phyloP scores from a whole-genome alignment of 2,113 vertebrate genomes.

The Mionectes macconnelli region DNA sequence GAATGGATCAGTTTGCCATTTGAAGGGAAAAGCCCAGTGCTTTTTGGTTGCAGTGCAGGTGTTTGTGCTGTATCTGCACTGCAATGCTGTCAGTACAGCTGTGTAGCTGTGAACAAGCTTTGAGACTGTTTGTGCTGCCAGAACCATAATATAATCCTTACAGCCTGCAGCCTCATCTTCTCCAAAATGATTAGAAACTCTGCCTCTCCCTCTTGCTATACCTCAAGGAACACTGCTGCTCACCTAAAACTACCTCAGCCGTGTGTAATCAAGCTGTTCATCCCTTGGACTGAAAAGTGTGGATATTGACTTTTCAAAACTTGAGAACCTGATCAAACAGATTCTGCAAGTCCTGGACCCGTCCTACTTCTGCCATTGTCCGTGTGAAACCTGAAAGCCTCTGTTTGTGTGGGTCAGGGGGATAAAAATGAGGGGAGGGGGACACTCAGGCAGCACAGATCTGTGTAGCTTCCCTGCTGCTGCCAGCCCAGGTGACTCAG shows the following conservation, averaged over 20 bases:
- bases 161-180: background rate
- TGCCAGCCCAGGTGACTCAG: constrained; percentile 25
- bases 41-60: background rate
- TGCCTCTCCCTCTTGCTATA: background rate
- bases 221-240: background rate
- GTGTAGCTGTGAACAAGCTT: background rate
- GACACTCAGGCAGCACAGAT: background rate
- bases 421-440: background rate
- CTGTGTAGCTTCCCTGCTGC: background rate
- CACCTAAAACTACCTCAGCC: background rate
- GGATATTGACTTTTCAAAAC: background rate
- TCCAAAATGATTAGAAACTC: background rate
- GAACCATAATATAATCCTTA: background rate
- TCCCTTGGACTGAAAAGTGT: background rate
- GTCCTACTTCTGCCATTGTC: background rate
- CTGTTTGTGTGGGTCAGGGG: background rate
- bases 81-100: background rate
- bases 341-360: background rate
- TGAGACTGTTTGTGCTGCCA: background rate
- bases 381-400: background rate
- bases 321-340: background rate
- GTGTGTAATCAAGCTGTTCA: background rate
- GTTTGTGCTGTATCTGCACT: background rate
- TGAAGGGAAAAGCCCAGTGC: background rate
- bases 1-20: background rate